phyloP scores from a whole-genome alignment of 2,797 vertebrate species.

The Brotula barbata region DNA sequence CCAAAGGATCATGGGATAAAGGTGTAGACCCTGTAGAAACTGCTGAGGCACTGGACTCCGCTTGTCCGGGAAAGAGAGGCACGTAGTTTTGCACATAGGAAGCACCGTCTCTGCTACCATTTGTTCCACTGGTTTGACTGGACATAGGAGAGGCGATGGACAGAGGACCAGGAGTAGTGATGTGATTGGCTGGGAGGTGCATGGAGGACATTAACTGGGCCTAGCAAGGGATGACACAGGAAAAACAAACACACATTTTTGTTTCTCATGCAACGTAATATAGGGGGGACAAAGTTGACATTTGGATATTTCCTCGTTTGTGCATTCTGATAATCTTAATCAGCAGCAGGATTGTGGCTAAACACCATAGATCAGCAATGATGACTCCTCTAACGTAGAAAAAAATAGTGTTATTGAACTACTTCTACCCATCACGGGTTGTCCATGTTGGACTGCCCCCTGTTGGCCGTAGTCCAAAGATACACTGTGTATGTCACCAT shows the following conservation, averaged over 20 bases:
- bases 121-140: constrained; percentile 65
- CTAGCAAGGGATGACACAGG: constrained; percentile 68
- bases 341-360: too few relatives aligned
- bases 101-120: constrained; percentile 48
- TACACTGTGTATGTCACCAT: too few relatives aligned
- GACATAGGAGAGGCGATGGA: constrained; percentile 69
- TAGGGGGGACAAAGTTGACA: background rate
- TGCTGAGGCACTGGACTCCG: constrained; percentile 52
- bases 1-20: constrained; percentile 69
- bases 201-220: constrained; percentile 72
- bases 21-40: constrained; percentile 44
- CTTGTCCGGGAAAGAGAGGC: constrained; percentile 78
- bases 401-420: too few relatives aligned
- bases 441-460: too few relatives aligned
- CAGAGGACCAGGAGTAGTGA: constrained; percentile 73
- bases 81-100: constrained; percentile 81
- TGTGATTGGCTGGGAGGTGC: constrained; percentile 76
- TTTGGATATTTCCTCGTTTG: background rate
- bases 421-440: too few relatives aligned
- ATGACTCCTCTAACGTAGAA: too few relatives aligned
- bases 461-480: too few relatives aligned
- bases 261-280: background rate
- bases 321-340: background rate
- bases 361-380: too few relatives aligned
- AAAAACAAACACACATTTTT: constrained; percentile 40